phyloP scores from a whole-genome alignment of 2,797 vertebrate species.

The Mormyrus hasselquistii region DNA sequence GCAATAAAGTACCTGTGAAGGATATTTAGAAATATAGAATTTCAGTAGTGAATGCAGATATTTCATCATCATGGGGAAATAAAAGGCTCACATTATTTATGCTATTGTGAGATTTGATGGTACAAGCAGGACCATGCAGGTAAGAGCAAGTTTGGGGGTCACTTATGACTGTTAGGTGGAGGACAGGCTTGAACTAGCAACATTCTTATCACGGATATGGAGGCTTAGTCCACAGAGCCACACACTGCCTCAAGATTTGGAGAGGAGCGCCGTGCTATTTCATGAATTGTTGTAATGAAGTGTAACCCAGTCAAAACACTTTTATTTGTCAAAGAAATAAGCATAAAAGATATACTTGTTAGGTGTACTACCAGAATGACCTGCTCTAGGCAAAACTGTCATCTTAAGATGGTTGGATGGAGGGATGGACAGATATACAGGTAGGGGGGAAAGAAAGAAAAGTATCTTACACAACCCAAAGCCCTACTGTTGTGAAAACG shows the following conservation, averaged over 20 bases:
- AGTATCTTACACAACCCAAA: slow-evolving; percentile 83
- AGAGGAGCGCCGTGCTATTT: neutral
- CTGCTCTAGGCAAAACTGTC: neutral
- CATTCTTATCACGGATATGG: neutral
- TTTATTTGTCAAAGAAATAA: neutral
- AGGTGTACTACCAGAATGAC: neutral
- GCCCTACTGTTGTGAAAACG: slow-evolving; percentile 69
- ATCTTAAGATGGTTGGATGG: neutral
- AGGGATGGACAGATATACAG: neutral
- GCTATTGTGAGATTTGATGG: neutral
- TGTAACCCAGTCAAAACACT: neutral
- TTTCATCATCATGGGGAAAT: neutral
- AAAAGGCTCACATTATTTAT: neutral
- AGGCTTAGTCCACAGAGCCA: neutral
- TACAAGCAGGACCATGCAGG: neutral
- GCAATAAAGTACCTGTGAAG: slow-evolving; percentile 80
- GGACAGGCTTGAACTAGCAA: neutral
- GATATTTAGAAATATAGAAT: slow-evolving; percentile 1
- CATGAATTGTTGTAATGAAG: neutral
- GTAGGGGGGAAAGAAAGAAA: neutral
- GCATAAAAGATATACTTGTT: neutral
- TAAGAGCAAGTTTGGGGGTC: neutral
- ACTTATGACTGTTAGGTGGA: neutral
- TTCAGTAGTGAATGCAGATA: neutral
- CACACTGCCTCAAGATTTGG: neutral